Percentiles rank a stretch among this genome's conserved stretches.
phyloP scores from a whole-genome alignment of 2,797 vertebrate genomes.

The Champsocephalus esox region DNA sequence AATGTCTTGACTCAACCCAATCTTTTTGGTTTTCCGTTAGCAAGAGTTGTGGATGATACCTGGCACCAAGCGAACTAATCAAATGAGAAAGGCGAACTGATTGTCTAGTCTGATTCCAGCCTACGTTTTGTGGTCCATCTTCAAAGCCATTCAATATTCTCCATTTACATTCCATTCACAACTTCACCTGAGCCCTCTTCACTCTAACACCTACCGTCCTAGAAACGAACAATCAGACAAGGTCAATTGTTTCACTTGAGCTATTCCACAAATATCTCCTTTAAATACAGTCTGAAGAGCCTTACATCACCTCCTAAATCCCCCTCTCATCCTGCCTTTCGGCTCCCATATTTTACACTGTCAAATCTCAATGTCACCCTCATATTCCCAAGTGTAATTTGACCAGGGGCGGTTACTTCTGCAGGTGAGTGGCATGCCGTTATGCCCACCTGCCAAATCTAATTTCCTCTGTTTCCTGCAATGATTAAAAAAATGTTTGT shows the following conservation, averaged over 20 bases:
- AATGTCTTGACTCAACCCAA: too few species aligned
- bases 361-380: conserved; percentile 58
- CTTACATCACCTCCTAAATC: conserved; percentile 34
- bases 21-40: too few species aligned
- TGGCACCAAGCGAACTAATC: too few species aligned
- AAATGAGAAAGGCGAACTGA: too few species aligned
- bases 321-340: conserved; percentile 24
- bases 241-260: conserved; percentile 43
- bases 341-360: conserved; percentile 41
- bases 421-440: conserved; percentile 37
- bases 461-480: conserved; percentile 56
- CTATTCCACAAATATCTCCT: conserved; percentile 28
- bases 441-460: conserved; percentile 56
- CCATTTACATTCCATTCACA: background rate
- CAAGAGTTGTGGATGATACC: too few species aligned
- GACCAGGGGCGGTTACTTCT: conserved; percentile 37
- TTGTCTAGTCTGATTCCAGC: too few species aligned
- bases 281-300: conserved; percentile 47
- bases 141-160: conserved; percentile 5
- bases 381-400: conserved; percentile 59
- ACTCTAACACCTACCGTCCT: conserved; percentile 26
- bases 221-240: conserved; percentile 35
- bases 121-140: too few species aligned
- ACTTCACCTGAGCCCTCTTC: conserved; percentile 16
- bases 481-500: conserved; percentile 44